These are phyloP conservation scores for Panthera uncia DNA, from an alignment of 2,113 vertebrate genomes.

Conservation along the genomic window DNA sequence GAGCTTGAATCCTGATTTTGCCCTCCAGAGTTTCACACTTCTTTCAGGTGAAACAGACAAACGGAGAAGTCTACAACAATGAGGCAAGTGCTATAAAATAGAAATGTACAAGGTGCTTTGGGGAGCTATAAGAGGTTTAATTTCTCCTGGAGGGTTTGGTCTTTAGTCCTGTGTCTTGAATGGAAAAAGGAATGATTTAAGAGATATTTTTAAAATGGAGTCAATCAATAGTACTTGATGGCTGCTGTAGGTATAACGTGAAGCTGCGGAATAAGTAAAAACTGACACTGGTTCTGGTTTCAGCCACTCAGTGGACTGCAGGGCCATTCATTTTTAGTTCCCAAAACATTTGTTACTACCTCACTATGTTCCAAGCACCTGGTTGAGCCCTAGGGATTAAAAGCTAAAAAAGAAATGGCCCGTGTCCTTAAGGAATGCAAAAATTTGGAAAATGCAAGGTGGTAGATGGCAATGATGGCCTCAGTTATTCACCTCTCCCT, in stretches of 20 bases:
- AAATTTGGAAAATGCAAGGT: background rate
- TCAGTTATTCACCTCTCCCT: background rate
- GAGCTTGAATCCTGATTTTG: background rate
- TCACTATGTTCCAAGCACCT: background rate
- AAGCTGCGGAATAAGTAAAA: background rate
- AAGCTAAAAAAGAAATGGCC: background rate
- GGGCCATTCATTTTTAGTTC: background rate
- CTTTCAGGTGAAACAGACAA: constrained; percentile 41
- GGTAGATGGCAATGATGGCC: background rate
- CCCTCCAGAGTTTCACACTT: background rate
- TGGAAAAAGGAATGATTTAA: constrained; percentile 31
- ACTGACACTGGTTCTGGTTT: background rate
- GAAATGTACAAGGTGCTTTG: background rate
- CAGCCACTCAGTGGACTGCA: background rate
- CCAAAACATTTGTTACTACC: background rate
- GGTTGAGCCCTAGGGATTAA: background rate
- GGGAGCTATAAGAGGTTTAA: background rate
- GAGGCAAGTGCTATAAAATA: constrained; percentile 23
- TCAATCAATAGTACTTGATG: constrained; percentile 25
- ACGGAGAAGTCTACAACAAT: background rate
- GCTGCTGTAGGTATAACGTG: background rate
- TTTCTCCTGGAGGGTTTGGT: background rate
- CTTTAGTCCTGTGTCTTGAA: constrained; percentile 8
- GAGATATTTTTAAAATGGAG: constrained; percentile 38
- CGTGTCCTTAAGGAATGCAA: background rate